Evolutionary conservation across 2,113 vertebrate genomes (phyloP), one percentile per base, ranked within the genome.

Genomic region (Chloroceryle aenea): DNA sequence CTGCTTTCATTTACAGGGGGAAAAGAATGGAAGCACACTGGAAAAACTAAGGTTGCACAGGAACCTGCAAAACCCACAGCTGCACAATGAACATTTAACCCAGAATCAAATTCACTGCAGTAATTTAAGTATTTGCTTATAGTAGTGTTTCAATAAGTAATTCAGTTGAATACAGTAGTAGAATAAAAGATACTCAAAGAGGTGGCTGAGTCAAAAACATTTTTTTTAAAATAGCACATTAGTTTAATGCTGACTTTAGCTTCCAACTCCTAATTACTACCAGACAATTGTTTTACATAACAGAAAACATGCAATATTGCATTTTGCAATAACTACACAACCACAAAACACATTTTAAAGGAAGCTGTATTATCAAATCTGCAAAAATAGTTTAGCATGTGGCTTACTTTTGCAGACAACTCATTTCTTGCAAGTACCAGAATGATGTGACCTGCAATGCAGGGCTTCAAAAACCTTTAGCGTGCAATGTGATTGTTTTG

Each of bases 271-370:
- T 87, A 81, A 88, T 81, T 90, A 81, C 36, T 63, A 43, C 62
- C 69, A 91, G 17, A 81, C 45, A 90, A 81, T 77, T 80, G 69
- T 52, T 89, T 50, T 80, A 74, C 34, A 14, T 42, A 85, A 84
- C 53, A 96, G 87, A 93, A 87, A 85, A 79, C 79, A 93, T 50
- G 50, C 59, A 95, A 47, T 32, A 85, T 8, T 29, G 48, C 34
- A 85, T 76, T 89, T 86, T 82, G 66, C 58, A 93, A 80, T 43
- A 94, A 34, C 82, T 58, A 95, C 48, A 88, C 42, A 71, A 74
- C 30, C 72, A 88, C 56, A 74, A 90, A 93, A 85, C 22, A 75
- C 42, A 78, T 76, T 89, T 89, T 87, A 73, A 83, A 78, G 56
- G 48, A 73, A 80, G 38, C 43, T 92, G 56, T 69, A 74, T 77